These are phyloP conservation scores for Corythoichthys haematopterus DNA, from an alignment of 2,113 vertebrate genomes.

Conservation along the genomic window DNA sequence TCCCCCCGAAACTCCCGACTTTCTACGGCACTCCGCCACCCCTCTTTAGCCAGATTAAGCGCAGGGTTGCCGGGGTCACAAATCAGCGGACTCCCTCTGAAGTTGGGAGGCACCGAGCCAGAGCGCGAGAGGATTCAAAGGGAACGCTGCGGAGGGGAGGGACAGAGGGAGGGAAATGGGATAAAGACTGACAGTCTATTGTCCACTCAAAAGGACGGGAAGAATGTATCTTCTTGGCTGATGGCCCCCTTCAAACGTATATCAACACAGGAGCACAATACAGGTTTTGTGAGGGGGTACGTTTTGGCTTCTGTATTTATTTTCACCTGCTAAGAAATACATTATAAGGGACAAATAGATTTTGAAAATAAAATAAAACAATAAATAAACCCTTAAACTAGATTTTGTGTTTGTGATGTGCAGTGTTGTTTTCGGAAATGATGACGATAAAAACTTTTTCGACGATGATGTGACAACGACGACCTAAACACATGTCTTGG, in stretches of 20 bases:
- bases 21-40: neutral
- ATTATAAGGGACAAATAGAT: neutral
- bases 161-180: constrained; percentile 47
- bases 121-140: constrained; percentile 65
- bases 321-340: neutral
- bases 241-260: constrained; percentile 40
- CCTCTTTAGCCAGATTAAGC: constrained; percentile 82
- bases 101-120: constrained; percentile 78
- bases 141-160: constrained; percentile 53
- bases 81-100: constrained; percentile 82
- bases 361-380: neutral
- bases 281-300: neutral
- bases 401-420: too few relatives aligned
- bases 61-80: constrained; percentile 81
- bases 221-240: constrained; percentile 68
- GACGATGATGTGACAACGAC: too few relatives aligned
- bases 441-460: too few relatives aligned
- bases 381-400: neutral
- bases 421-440: too few relatives aligned
- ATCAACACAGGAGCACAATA: constrained; percentile 33
- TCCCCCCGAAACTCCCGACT: neutral
- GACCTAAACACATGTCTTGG: too few relatives aligned
- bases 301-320: neutral
- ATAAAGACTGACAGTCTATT: constrained; percentile 67
- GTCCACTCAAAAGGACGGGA: constrained; percentile 63